Evolutionary conservation across 2,113 vertebrate genomes (phyloP).

Genomic region (Neomonachus schauinslandi): DNA sequence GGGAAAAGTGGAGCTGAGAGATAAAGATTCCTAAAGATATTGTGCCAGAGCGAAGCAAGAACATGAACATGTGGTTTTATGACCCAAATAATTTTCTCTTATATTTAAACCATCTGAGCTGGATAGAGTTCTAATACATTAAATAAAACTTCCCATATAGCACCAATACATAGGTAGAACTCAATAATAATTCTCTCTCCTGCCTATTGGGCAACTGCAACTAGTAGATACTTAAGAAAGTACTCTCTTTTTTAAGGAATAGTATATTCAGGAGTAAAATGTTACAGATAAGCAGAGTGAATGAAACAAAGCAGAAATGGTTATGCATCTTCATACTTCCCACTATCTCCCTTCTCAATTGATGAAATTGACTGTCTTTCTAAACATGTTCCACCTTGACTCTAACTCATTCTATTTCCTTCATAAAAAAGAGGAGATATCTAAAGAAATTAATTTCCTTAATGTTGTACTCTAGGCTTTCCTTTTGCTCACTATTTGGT

Average conservation of each 20-base stretch:
- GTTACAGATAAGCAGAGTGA: not conserved
- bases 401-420: not conserved
- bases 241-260: not conserved
- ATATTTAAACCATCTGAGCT: not conserved
- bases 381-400: not conserved
- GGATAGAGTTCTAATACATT: not conserved
- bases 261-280: not conserved
- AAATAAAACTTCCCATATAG: not conserved
- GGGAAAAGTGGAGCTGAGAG: not conserved
- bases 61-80: not conserved
- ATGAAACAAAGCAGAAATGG: not conserved
- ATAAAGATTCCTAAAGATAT: not conserved
- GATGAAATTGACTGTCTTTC: not conserved
- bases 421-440: not conserved
- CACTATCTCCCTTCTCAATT: not conserved
- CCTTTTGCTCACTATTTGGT: not conserved
- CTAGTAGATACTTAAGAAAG: not conserved
- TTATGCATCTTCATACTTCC: not conserved
- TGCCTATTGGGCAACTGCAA: not conserved
- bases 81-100: not conserved
- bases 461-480: not conserved
- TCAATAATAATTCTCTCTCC: not conserved
- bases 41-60: not conserved
- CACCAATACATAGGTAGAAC: not conserved
- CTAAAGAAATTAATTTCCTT: not conserved